Base-by-base conservation (phyloP, 1,140 invertebrate genomes). In the Nasonia longicornis region DNA sequence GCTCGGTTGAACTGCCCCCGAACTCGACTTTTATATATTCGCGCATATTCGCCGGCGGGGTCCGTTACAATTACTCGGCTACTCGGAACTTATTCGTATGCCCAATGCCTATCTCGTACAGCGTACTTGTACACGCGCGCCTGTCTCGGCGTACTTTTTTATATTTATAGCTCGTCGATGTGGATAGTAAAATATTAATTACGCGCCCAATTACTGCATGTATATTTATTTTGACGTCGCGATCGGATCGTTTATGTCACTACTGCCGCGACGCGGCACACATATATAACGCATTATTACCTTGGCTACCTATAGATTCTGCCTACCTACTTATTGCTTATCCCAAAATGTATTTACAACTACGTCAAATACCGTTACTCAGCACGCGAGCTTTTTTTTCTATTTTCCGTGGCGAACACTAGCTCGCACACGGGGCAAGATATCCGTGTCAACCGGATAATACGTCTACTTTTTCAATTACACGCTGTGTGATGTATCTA, bases 291-390 rank as follows among this genome's bases (percentile, higher is more conserved):
- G 16, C 52, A 58, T 58, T 58, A 58, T 58, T 58, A 58, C 52
- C 16, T 58, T n/a, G 52, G 20, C 16, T 58, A 58, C 52, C 16
- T 58, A 58, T 58, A 58, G 20, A 58, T 58, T n/a, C 52, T n/a
- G 52, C 16, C 52, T 58, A n/a, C 52, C 52, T 58, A n/a, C 52
- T 58, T 58, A 58, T 58, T 58, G 52, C 52, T n/a, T n/a, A 58
- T 58, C 52, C 52, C 52, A 58, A 58, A 58, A 58, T 58, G 52
- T 58, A 20, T 58, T 58, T 58, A 58, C 52, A 58, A 58, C 52
- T 58, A 58, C 52, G 16, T 58, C 52, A n/a, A 58, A 16, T n/a
- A n/a, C 52, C 52, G 52, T 58, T 58, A 58, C 16, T 58, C 52
- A 58, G 16, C 52, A 58, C 52, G 52, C 52, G 52, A 58, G 52